Conservation (phyloP, 2,888 invertebrate species). For the Lasioglossum lativentre region DNA sequence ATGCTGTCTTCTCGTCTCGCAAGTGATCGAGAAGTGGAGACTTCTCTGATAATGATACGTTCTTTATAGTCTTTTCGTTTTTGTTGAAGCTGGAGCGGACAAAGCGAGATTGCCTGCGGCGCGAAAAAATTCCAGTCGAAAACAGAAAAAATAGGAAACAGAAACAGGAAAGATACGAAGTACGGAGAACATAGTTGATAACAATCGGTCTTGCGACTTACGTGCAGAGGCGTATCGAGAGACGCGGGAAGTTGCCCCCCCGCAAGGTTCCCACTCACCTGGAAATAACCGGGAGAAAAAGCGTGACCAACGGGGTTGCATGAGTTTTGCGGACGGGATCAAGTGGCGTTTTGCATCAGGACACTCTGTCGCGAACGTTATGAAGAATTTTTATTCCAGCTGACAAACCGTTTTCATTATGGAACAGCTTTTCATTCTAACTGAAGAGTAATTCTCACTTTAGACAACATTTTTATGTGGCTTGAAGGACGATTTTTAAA, state of each 20-base stretch:
- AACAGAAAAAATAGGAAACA: constrained; percentile 23
- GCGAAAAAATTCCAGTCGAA: not conserved
- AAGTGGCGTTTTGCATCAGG: constrained; percentile 33
- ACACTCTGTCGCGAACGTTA: not conserved
- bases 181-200: constrained; percentile 63
- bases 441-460: not conserved
- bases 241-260: constrained; percentile 82
- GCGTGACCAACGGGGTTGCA: constrained; percentile 76
- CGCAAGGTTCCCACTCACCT: constrained; percentile 84
- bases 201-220: constrained; percentile 80
- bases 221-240: constrained; percentile 81
- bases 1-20: not conserved
- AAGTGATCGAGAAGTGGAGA: not conserved
- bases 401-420: not conserved
- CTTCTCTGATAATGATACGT: not conserved
- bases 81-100: not conserved
- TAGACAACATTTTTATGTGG: not conserved
- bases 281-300: constrained; percentile 83
- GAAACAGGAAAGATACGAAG: constrained; percentile 32
- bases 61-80: not conserved
- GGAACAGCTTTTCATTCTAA: not conserved
- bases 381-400: not conserved
- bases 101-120: constrained; percentile 5
- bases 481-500: not conserved
- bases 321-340: constrained; percentile 61